Percentiles rank a stretch among this genome's conserved stretches.
These are phyloP conservation scores for Penaeus chinensis DNA, from an alignment of 1,140 invertebrate species.

Conservation along the genomic window DNA sequence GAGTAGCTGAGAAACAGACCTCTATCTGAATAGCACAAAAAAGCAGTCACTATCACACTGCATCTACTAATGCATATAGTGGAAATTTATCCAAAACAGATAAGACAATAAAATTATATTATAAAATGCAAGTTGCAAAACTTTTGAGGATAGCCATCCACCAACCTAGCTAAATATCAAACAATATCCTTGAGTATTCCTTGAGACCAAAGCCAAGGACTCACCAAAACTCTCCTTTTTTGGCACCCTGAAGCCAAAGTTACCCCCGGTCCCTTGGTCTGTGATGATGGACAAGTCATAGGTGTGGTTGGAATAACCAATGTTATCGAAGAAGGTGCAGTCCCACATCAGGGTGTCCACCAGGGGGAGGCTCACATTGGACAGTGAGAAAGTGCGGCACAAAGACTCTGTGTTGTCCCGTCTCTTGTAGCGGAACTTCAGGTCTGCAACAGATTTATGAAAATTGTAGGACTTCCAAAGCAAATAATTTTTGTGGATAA, in stretches of 20 bases:
- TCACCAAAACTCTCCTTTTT: neutral
- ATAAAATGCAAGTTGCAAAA: too few species aligned
- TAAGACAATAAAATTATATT: too few species aligned
- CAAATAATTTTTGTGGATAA: too few species aligned
- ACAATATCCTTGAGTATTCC: too few species aligned
- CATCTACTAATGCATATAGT: too few species aligned
- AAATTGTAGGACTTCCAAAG: too few species aligned
- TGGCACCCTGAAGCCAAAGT: conserved; percentile 3
- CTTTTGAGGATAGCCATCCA: too few species aligned
- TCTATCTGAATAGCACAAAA: too few species aligned
- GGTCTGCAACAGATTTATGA: neutral
- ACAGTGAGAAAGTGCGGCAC: neutral
- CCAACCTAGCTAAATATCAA: too few species aligned
- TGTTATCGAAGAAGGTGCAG: neutral
- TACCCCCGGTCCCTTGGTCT: neutral
- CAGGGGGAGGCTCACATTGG: conserved; percentile 8
- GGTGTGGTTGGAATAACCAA: neutral
- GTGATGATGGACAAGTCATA: conserved; percentile 15
- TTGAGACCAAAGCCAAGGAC: neutral
- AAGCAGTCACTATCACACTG: too few species aligned
- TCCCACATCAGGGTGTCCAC: conserved; percentile 6
- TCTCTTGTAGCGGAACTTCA: neutral
- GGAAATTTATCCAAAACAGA: too few species aligned
- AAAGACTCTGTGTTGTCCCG: neutral
- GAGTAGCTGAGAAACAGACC: too few species aligned